Conservation (phyloP, 1,140 invertebrate genomes). For the Polyergus mexicanus region DNA sequence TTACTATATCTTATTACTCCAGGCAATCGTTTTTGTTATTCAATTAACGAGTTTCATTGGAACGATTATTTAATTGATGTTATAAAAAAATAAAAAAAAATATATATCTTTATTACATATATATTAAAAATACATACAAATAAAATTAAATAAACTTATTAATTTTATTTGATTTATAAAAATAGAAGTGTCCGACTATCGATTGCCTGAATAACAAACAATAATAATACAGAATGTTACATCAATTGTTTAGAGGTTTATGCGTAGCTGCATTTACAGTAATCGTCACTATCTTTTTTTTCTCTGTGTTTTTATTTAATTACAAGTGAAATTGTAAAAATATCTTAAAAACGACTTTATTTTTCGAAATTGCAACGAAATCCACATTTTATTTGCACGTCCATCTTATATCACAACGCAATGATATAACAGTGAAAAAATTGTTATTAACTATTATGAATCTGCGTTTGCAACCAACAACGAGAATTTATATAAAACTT, state of each 20-base stretch:
- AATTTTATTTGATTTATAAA: neutral
- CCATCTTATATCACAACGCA: neutral
- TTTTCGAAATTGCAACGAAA: neutral
- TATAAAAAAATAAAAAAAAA: neutral
- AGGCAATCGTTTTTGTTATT: neutral
- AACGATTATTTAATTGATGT: slow-evolving; percentile 10
- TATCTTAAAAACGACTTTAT: neutral
- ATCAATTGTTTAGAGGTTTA: neutral
- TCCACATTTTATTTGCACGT: neutral
- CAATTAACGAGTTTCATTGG: neutral
- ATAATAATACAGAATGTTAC: slow-evolving; percentile 12
- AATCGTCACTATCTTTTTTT: neutral
- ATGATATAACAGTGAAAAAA: slow-evolving; percentile 9
- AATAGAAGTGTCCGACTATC: neutral
- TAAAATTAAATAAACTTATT: neutral
- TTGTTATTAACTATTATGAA: slow-evolving; percentile 54
- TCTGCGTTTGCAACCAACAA: slow-evolving; percentile 10
- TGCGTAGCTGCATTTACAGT: neutral
- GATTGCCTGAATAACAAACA: neutral
- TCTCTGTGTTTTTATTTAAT: slow-evolving; percentile 51
- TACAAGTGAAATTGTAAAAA: slow-evolving; percentile 26
- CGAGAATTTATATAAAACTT: slow-evolving; percentile 41
- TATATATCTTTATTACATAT: neutral
- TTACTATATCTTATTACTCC: neutral
- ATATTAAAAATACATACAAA: neutral